phyloP scores from a whole-genome alignment of 2,797 vertebrate species.

The Xenentodon cancila region DNA sequence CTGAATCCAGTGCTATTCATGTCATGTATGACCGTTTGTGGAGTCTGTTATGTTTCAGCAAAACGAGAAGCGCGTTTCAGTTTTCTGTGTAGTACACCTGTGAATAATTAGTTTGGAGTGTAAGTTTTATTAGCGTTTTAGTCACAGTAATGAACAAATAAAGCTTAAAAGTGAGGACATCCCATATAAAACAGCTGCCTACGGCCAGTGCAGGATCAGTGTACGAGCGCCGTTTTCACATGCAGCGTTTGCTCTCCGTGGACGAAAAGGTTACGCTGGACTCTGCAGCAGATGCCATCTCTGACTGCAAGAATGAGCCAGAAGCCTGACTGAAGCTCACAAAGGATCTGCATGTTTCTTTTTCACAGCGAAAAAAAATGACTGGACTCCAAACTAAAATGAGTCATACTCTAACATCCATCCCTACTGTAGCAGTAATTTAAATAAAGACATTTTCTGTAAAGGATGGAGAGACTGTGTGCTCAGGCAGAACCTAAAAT shows the following conservation, averaged over 20 bases:
- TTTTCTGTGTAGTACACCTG: too few species aligned
- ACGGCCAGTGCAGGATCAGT: background rate
- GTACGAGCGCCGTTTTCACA: background rate
- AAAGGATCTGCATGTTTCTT: background rate
- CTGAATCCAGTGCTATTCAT: too few species aligned
- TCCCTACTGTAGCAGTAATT: conserved; percentile 22
- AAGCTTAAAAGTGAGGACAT: background rate
- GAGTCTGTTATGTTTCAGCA: too few species aligned
- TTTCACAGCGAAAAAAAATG: conserved; percentile 6
- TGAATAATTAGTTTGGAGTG: too few species aligned
- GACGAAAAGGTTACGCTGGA: background rate
- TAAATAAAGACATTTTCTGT: conserved; percentile 30
- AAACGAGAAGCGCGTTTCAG: too few species aligned
- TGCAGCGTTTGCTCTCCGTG: background rate
- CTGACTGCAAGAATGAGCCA: background rate
- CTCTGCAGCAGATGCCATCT: conserved; percentile 7
- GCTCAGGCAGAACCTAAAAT: conserved; percentile 44
- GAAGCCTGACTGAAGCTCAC: background rate
- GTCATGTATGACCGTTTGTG: too few species aligned
- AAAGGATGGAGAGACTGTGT: conserved; percentile 12
- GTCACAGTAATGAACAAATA: too few species aligned
- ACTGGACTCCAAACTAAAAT: conserved; percentile 13
- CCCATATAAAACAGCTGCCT: too few species aligned
- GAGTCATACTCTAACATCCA: conserved; percentile 20
- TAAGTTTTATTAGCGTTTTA: too few species aligned